phyloP scores from a whole-genome alignment of 2,888 invertebrate genomes.

The Clanis bilineata region DNA sequence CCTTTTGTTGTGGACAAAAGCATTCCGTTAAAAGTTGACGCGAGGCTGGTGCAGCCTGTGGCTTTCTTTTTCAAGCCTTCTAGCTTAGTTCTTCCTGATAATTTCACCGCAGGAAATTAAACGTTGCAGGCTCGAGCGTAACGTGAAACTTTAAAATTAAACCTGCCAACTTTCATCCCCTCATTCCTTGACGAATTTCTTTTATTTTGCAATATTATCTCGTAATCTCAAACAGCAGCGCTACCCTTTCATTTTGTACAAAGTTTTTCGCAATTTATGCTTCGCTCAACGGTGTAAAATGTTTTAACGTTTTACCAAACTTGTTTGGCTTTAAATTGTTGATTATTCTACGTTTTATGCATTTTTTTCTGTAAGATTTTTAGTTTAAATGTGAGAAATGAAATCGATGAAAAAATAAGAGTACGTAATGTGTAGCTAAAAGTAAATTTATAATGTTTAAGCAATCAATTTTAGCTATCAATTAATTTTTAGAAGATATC shows the following conservation, averaged over 20 bases:
- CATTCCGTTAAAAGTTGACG: constrained; percentile 13
- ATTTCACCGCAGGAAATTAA: constrained; percentile 73
- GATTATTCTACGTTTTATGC: neutral
- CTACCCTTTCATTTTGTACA: constrained; percentile 39
- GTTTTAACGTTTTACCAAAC: constrained; percentile 23
- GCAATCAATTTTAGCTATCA: too few relatives aligned
- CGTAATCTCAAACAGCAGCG: constrained; percentile 47
- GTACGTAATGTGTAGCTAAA: too few relatives aligned
- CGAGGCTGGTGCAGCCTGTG: constrained; percentile 21
- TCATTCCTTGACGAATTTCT: constrained; percentile 58
- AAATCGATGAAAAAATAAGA: too few relatives aligned
- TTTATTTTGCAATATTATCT: constrained; percentile 48
- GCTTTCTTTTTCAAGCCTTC: constrained; percentile 46
- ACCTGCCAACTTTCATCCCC: constrained; percentile 52
- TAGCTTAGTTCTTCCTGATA: constrained; percentile 64
- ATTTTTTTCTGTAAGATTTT: neutral
- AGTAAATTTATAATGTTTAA: too few relatives aligned
- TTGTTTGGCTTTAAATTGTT: constrained; percentile 17
- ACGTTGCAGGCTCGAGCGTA: constrained; percentile 60
- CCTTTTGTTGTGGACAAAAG: constrained; percentile 2
- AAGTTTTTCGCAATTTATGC: constrained; percentile 36
- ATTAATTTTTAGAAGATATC: too few relatives aligned
- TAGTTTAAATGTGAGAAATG: too few relatives aligned
- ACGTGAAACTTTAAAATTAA: constrained; percentile 71
- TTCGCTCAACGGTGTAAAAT: constrained; percentile 26